These are phyloP conservation scores for Erpornis zantholeuca DNA, from an alignment of 2,113 vertebrate genomes.

Conservation along the genomic window DNA sequence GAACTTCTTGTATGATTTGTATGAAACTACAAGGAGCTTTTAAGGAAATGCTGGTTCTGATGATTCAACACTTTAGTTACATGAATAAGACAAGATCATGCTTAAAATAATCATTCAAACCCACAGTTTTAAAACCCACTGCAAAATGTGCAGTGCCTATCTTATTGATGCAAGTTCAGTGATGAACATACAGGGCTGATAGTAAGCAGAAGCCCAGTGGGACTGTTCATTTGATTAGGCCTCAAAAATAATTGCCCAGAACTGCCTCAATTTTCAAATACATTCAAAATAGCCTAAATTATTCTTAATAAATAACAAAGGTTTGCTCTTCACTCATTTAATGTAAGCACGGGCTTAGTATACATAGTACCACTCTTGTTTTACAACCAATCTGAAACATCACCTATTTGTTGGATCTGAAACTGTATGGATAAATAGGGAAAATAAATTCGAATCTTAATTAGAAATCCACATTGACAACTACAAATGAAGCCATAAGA, in stretches of 20 bases:
- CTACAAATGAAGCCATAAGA: not conserved
- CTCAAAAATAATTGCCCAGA: not conserved
- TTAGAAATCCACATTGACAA: not conserved
- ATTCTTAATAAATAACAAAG: not conserved
- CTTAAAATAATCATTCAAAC: not conserved
- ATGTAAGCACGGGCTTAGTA: not conserved
- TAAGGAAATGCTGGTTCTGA: not conserved
- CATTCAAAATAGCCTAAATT: not conserved
- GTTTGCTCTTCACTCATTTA: not conserved
- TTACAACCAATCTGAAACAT: not conserved
- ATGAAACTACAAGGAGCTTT: not conserved
- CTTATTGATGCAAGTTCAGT: not conserved
- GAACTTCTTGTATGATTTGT: not conserved
- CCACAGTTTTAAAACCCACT: not conserved
- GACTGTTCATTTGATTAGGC: not conserved
- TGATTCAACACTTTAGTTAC: not conserved
- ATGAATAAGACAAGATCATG: not conserved
- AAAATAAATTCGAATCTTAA: not conserved
- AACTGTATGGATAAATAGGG: not conserved
- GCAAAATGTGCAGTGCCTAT: not conserved
- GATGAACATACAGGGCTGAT: not conserved
- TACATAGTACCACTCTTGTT: not conserved
- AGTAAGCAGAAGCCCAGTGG: not conserved
- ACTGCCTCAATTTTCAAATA: not conserved
- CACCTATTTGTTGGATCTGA: not conserved